These are phyloP conservation scores for Tenebrio molitor DNA, from an alignment of 1,140 invertebrate genomes.

Conservation along the genomic window DNA sequence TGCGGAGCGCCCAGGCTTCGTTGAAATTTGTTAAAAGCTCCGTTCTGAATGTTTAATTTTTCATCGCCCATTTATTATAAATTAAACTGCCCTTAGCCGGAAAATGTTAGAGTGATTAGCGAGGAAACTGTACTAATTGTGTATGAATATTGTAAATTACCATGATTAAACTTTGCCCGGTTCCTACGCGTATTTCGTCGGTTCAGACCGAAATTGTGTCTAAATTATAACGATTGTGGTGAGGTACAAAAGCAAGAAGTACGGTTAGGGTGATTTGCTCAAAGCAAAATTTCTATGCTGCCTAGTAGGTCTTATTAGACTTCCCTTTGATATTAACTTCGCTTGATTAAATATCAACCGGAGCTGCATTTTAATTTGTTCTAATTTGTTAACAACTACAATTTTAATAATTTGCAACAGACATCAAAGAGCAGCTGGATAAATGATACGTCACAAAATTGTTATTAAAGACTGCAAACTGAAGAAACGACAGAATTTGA, in stretches of 20 bases:
- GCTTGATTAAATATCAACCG: conserved; percentile 22
- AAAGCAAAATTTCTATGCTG: conserved; percentile 23
- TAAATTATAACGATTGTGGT: conserved; percentile 9
- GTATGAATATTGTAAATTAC: conserved; percentile 14
- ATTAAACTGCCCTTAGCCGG: conserved; percentile 7
- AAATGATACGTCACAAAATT: too few relatives aligned
- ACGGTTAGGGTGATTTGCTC: conserved; percentile 16
- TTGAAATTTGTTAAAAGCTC: conserved; percentile 1
- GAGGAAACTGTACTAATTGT: background rate
- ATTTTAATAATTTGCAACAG: too few relatives aligned
- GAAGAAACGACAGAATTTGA: too few relatives aligned
- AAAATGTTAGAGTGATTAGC: background rate
- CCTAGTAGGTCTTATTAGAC: conserved; percentile 4
- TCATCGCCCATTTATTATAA: conserved; percentile 16
- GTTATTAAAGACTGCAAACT: too few relatives aligned
- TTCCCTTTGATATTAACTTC: conserved; percentile 20
- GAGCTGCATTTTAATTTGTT: background rate
- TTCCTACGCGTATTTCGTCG: conserved; percentile 1
- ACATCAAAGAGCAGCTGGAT: too few relatives aligned
- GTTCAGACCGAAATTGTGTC: conserved; percentile 6
- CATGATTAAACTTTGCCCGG: conserved; percentile 24
- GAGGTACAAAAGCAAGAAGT: background rate
- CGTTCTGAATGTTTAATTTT: conserved; percentile 15
- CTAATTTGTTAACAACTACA: background rate
- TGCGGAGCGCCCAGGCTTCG: background rate